Percentiles rank a stretch among this genome's conserved stretches.
phyloP scores from a whole-genome alignment of 2,113 vertebrate genomes.

The Chinchilla lanigera region DNA sequence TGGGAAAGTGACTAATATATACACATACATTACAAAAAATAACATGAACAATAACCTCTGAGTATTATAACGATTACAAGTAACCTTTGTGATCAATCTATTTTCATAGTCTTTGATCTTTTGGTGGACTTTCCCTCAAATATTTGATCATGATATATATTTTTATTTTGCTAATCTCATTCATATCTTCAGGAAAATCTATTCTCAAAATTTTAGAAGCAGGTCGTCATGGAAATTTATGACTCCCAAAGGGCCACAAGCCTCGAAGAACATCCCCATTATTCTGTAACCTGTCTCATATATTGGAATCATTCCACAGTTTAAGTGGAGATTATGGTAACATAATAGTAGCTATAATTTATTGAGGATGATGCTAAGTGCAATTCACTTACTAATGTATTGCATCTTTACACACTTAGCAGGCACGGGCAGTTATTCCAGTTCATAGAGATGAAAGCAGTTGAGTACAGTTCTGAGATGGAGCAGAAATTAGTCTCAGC shows the following conservation, averaged over 20 bases:
- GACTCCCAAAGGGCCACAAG: neutral
- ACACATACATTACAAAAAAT: neutral
- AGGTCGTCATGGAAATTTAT: constrained; percentile 56
- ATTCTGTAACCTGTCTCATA: constrained; percentile 5
- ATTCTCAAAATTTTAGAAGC: constrained; percentile 11
- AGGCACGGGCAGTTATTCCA: neutral
- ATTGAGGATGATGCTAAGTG: neutral
- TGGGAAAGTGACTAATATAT: neutral
- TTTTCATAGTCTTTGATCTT: neutral
- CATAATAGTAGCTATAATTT: neutral
- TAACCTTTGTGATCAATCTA: neutral
- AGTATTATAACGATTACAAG: neutral
- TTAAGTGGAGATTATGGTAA: constrained; percentile 63
- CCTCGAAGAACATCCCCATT: neutral
- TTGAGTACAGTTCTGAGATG: neutral
- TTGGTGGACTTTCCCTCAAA: neutral
- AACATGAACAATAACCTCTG: neutral
- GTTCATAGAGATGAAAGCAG: neutral
- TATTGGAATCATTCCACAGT: constrained; percentile 32
- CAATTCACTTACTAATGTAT: neutral
- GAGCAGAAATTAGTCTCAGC: neutral
- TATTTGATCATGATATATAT: neutral
- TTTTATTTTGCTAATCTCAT: constrained; percentile 20
- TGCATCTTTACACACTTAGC: neutral
- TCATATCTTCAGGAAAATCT: constrained; percentile 30